phyloP scores from a whole-genome alignment of 2,113 vertebrate species.

The Heterochromis multidens region DNA sequence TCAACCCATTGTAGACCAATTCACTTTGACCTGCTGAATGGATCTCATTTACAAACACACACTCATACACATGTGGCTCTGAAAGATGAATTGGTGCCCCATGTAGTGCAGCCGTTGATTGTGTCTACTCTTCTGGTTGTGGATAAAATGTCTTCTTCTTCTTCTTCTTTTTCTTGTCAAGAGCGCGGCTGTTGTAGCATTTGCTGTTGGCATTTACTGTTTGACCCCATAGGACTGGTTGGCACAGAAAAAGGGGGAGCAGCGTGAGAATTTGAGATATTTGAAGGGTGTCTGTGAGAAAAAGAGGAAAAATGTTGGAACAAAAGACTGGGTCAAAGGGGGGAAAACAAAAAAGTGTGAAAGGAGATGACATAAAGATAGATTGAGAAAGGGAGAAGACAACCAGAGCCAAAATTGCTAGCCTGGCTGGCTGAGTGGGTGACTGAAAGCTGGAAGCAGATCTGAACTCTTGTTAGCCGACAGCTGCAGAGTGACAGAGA shows the following conservation, averaged over 20 bases:
- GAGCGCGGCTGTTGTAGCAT: slow-evolving; percentile 47
- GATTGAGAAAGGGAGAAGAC: not conserved
- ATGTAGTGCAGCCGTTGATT: not conserved
- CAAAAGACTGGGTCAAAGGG: not conserved
- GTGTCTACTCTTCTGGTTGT: slow-evolving; percentile 33
- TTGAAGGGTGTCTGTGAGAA: not conserved
- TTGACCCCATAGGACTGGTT: not conserved
- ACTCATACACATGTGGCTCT: not conserved
- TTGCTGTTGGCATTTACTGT: slow-evolving; percentile 16
- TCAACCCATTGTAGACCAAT: not conserved
- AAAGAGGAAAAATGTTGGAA: not conserved
- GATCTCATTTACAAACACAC: not conserved
- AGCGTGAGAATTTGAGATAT: not conserved
- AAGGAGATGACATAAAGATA: not conserved
- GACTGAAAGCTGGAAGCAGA: slow-evolving; percentile 58
- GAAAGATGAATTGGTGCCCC: slow-evolving; percentile 14
- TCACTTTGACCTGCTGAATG: slow-evolving; percentile 4
- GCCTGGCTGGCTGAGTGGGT: slow-evolving; percentile 7
- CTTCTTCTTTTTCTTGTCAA: slow-evolving; percentile 4
- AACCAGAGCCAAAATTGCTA: not conserved
- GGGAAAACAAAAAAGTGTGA: not conserved
- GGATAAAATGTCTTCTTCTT: slow-evolving; percentile 13
- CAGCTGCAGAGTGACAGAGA: slow-evolving; percentile 62
- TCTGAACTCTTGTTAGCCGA: slow-evolving; percentile 66
- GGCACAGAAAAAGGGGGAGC: not conserved